Conservation (phyloP, 2,888 invertebrate genomes). For the Sesamia inferens region DNA sequence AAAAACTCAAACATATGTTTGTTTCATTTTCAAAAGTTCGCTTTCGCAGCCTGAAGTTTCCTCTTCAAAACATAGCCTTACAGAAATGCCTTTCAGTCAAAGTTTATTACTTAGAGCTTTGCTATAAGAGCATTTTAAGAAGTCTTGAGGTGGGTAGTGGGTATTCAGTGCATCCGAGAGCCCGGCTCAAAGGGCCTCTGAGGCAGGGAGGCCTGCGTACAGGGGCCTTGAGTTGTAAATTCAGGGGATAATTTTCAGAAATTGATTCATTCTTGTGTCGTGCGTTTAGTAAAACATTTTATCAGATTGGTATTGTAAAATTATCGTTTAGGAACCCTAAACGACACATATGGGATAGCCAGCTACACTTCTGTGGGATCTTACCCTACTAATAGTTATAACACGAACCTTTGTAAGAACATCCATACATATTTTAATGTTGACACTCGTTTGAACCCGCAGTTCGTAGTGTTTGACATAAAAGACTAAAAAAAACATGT, state of each 20-base stretch:
- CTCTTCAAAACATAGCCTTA: conserved; percentile 49
- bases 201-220: conserved; percentile 62
- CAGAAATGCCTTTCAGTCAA: conserved; percentile 66
- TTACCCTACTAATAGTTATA: too few species aligned
- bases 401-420: too few species aligned
- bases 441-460: too few species aligned
- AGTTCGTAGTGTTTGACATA: too few species aligned
- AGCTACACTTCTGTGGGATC: too few species aligned
- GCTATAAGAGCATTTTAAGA: conserved; percentile 77
- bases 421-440: too few species aligned
- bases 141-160: conserved; percentile 67
- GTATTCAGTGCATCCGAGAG: conserved; percentile 82
- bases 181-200: conserved; percentile 78
- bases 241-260: conserved; percentile 14
- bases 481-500: too few species aligned
- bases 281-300: neutral
- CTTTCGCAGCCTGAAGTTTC: conserved; percentile 30
- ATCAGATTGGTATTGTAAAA: neutral
- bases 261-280: neutral
- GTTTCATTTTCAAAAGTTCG: conserved; percentile 18
- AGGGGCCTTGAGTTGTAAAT: conserved; percentile 36
- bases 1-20: conserved; percentile 31
- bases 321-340: too few species aligned
- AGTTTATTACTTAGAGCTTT: conserved; percentile 76
- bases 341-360: neutral